Percentiles rank a stretch among this genome's conserved stretches.
Evolutionary conservation across 1,140 invertebrate genomes (phyloP).

Genomic region (Acromyrmex charruanus): DNA sequence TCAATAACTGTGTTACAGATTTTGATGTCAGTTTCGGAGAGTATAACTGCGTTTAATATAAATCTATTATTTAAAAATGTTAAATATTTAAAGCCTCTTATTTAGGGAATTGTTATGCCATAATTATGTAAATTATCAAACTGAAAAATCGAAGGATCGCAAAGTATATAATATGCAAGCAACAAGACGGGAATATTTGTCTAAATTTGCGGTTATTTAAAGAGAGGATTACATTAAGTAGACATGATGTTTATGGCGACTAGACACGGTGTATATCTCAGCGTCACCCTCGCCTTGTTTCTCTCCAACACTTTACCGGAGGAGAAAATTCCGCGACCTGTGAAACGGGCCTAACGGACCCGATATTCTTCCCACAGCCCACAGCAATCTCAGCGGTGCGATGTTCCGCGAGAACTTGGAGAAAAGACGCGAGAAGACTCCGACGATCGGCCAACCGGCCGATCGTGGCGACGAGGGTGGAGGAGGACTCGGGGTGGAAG

Average conservation of each 20-base stretch:
- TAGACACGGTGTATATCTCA: slow-evolving; percentile 28
- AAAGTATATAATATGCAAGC: too few species aligned
- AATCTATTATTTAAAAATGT: background rate
- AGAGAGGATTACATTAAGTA: slow-evolving; percentile 19
- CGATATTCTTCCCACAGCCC: slow-evolving; percentile 55
- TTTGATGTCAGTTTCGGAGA: too few species aligned
- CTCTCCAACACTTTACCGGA: slow-evolving; percentile 24
- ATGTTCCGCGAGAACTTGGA: slow-evolving; percentile 59
- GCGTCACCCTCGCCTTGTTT: slow-evolving; percentile 13
- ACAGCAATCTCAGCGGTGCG: slow-evolving; percentile 39
- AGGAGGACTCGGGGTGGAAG: slow-evolving; percentile 39
- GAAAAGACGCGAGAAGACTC: slow-evolving; percentile 35
- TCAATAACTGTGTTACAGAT: too few species aligned
- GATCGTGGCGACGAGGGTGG: slow-evolving; percentile 15
- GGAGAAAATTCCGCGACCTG: slow-evolving; percentile 56
- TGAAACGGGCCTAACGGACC: slow-evolving; percentile 60
- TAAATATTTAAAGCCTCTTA: background rate
- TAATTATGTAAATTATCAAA: background rate
- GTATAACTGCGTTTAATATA: background rate
- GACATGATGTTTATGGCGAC: slow-evolving; percentile 17
- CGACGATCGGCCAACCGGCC: slow-evolving; percentile 38
- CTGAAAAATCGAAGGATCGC: background rate
- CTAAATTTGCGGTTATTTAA: background rate
- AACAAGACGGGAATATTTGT: background rate
- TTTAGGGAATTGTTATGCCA: background rate